These are phyloP conservation scores for Lathamus discolor DNA, from an alignment of 2,113 vertebrate species.

Conservation along the genomic window DNA sequence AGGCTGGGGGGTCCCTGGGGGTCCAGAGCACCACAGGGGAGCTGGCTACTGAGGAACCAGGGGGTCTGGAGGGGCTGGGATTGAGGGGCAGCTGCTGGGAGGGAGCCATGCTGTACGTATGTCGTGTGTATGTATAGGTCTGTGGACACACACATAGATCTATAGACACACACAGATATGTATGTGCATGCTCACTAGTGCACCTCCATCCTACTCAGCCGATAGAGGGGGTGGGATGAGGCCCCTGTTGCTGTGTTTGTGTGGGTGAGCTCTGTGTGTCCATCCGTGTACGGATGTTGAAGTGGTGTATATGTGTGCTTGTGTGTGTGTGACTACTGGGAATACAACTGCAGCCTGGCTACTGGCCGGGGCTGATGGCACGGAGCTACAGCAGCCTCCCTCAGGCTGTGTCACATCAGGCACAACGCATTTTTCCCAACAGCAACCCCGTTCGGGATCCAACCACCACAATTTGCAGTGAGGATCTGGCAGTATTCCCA, in stretches of 20 bases:
- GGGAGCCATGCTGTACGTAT: not conserved
- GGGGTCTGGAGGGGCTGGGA: not conserved
- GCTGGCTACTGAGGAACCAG: not conserved
- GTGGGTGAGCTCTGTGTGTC: not conserved
- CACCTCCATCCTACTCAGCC: not conserved
- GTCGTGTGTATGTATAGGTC: fast-evolving
- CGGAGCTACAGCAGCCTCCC: not conserved
- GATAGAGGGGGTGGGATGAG: not conserved
- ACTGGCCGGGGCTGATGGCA: not conserved
- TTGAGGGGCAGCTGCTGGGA: not conserved
- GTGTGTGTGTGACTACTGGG: not conserved
- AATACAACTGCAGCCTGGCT: not conserved
- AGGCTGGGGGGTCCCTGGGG: not conserved
- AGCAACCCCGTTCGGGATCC: not conserved
- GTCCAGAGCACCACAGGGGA: fast-evolving
- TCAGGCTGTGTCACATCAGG: not conserved
- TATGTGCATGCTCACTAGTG: fast-evolving
- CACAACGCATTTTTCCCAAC: not conserved
- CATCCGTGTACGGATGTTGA: not conserved
- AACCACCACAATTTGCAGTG: not conserved
- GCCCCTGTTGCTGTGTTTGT: fast-evolving
- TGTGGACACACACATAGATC: too few species aligned
- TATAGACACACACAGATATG: fast-evolving
- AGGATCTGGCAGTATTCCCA: not conserved
- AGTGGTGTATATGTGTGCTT: not conserved